phyloP scores from a whole-genome alignment of 2,797 vertebrate genomes.

The Myotis daubentonii region DNA sequence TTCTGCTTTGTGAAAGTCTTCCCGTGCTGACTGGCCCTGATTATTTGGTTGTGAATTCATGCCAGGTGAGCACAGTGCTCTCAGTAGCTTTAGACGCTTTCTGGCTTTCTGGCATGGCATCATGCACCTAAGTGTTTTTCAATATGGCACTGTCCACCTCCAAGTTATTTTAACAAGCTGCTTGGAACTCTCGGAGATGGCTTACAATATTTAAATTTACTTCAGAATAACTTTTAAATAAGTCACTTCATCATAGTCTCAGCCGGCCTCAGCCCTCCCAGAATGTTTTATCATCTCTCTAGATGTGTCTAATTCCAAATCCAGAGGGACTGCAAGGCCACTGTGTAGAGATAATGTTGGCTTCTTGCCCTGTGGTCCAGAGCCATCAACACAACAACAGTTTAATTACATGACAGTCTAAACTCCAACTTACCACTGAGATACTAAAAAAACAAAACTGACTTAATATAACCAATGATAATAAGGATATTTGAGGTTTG shows the following conservation, averaged over 20 bases:
- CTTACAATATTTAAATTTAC: neutral
- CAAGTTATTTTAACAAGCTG: neutral
- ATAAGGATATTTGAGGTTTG: neutral
- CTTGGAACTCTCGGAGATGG: neutral
- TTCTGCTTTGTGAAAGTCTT: neutral
- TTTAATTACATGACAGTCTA: neutral
- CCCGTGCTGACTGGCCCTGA: accelerated
- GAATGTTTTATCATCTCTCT: neutral
- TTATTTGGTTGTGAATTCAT: accelerated
- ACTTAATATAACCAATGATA: neutral
- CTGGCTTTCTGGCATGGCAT: too few relatives aligned
- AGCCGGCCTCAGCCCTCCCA: neutral
- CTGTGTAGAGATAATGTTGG: neutral
- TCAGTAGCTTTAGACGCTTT: accelerated
- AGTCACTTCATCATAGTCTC: neutral
- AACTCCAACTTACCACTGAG: neutral
- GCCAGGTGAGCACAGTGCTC: accelerated
- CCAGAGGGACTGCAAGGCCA: neutral
- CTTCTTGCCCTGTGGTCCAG: neutral
- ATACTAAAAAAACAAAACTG: neutral
- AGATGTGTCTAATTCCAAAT: neutral
- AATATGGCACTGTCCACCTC: neutral
- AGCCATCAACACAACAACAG: neutral
- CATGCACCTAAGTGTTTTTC: neutral
- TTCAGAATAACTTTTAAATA: neutral